Evolutionary conservation across 2,888 invertebrate genomes (phyloP), one percentile per base, ranked within the genome.

Genomic region (Acronicta alni): DNA sequence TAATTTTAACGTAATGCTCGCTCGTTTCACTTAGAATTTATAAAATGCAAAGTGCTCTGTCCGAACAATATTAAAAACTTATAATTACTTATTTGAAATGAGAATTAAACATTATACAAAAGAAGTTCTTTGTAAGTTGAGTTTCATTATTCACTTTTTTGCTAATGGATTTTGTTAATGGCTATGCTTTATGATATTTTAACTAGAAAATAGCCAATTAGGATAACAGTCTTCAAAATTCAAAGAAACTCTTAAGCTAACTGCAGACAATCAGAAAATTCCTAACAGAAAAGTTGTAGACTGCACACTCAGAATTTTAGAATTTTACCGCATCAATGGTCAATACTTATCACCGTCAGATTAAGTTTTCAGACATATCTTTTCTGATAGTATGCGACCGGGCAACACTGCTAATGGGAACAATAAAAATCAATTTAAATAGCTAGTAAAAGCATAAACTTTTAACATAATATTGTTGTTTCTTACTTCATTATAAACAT

Each of bases 31-130:
- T 32, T 32, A 37, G 6, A 45, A 14, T 58, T 61, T 58, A 42
- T 23, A 44, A 54, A 55, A 59, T 49, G 18, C 43, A 43, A 56
- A 61, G 20, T 43, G 54, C 46, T 46, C 8, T 10, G 42, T 46
- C 7, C 12, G 42, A 59, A 52, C 44, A 61, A 64, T n/a, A n/a
- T 57, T 58, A 48, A 42, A 45, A 65, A 72, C 53, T 64, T 64
- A 49, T n/a, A n/a, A n/a, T n/a, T n/a, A n/a, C n/a, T n/a, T 12
- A 39, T n/a, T 46, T 10, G 45, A 64, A 60, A 20, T 57, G 41
- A 47, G 64, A 62, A 71, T 57, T 55, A 43, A 43, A 53, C 39
- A 16, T 54, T 64, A 51, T n/a, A 32, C 23, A 3, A 38, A 54
- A 35, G 18, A 3, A 44, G 5, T 30, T 32, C 16, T 37, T n/a